Conservation (phyloP, 2,888 invertebrate species). For the Pilophorus perplexus region DNA sequence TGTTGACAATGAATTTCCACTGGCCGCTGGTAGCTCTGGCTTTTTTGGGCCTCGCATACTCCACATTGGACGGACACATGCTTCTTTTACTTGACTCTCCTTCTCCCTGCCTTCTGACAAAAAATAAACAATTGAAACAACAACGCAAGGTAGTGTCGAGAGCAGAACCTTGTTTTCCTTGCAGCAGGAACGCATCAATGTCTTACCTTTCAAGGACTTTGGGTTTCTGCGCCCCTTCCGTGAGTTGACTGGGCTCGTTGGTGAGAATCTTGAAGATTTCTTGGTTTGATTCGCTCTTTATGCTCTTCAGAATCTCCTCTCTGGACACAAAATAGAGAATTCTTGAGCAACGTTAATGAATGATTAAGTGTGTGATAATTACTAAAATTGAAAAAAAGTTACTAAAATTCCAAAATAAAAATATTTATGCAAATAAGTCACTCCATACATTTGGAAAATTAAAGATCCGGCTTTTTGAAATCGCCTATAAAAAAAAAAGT, state of each 20-base stretch:
- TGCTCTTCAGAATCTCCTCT: constrained; percentile 52
- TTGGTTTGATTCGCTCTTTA: constrained; percentile 58
- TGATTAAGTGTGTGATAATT: constrained; percentile 19
- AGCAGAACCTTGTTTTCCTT: not conserved
- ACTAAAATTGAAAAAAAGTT: no score
- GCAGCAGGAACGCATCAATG: not conserved
- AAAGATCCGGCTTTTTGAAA: no score
- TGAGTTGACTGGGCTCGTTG: constrained; percentile 37
- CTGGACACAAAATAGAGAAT: constrained; percentile 47
- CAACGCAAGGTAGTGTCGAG: not conserved
- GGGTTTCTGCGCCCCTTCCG: constrained; percentile 25
- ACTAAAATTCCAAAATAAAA: no score
- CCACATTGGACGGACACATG: constrained; percentile 75
- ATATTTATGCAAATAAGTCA: no score
- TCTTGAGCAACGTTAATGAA: not conserved
- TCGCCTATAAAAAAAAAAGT: no score
- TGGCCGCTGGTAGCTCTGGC: constrained; percentile 75
- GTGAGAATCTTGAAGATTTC: constrained; percentile 65
- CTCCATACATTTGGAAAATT: no score
- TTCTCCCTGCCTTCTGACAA: constrained; percentile 43
- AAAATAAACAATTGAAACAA: not conserved
- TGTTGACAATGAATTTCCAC: constrained; percentile 85
- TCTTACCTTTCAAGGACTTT: constrained; percentile 51
- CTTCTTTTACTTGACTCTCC: constrained; percentile 58
- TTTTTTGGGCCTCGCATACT: constrained; percentile 75